phyloP scores from a whole-genome alignment of 2,888 invertebrate species.

The Caenorhabditis becei region DNA sequence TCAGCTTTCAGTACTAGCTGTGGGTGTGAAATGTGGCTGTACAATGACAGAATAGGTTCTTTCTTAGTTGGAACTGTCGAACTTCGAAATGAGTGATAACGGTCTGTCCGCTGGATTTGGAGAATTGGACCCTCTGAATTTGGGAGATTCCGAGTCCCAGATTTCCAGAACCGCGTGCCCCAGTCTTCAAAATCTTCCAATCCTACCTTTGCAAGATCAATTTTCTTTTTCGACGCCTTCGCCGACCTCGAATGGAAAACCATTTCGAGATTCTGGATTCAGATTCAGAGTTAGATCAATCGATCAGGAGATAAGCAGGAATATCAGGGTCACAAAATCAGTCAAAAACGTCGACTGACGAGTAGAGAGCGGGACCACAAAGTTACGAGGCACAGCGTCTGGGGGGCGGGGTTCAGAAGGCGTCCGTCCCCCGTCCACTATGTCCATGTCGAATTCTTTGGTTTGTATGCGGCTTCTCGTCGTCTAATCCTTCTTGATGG shows the following conservation, averaged over 20 bases:
- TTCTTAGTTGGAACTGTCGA: too few species aligned
- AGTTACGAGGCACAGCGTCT: slow-evolving; percentile 33
- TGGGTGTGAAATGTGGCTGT: too few species aligned
- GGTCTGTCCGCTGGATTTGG: too few species aligned
- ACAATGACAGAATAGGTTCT: too few species aligned
- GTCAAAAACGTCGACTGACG: slow-evolving; percentile 15
- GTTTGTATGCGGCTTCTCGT: slow-evolving; percentile 22
- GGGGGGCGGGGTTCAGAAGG: slow-evolving; percentile 48
- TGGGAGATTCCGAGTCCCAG: too few species aligned
- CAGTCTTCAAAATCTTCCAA: too few species aligned
- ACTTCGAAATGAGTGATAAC: too few species aligned
- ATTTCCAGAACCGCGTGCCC: too few species aligned
- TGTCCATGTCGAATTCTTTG: slow-evolving; percentile 39
- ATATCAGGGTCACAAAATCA: slow-evolving; percentile 10
- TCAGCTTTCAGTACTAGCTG: too few species aligned
- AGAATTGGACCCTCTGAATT: too few species aligned
- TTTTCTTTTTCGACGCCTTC: slow-evolving; percentile 63
- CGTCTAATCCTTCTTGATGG: slow-evolving; percentile 43
- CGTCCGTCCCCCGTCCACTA: slow-evolving; percentile 42
- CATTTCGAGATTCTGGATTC: slow-evolving; percentile 50
- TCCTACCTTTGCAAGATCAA: slow-evolving; percentile 67
- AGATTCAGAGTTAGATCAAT: slow-evolving; percentile 14
- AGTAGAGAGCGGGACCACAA: slow-evolving; percentile 19
- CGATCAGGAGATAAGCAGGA: slow-evolving; percentile 5
- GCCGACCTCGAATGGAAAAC: slow-evolving; percentile 68